Evolutionary conservation across 1,140 invertebrate genomes (phyloP).

Genomic region (Drosophila micromelanica): DNA sequence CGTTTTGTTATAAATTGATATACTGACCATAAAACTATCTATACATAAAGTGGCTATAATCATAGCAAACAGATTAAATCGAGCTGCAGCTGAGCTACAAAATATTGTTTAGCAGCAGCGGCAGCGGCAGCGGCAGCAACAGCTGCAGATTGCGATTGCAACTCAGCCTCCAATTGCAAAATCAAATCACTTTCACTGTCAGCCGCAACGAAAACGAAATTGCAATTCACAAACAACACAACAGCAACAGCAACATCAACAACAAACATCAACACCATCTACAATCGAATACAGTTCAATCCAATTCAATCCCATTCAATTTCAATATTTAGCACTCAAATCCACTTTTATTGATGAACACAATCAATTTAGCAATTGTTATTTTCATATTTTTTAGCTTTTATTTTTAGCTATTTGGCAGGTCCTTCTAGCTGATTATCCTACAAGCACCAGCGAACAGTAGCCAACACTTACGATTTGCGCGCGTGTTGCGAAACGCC

Average conservation of each 20-base stretch:
- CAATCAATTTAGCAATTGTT: conserved; percentile 46
- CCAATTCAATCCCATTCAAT: conserved; percentile 26
- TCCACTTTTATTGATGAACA: conserved; percentile 32
- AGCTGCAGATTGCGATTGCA: conserved; percentile 26
- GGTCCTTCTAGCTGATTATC: conserved; percentile 48
- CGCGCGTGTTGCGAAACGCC: conserved; percentile 30
- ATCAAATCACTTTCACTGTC: conserved; percentile 84
- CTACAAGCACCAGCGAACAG: conserved; percentile 45
- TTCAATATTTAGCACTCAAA: conserved; percentile 43
- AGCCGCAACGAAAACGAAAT: conserved; percentile 54
- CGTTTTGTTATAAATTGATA: conserved; percentile 35
- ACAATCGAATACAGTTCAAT: conserved; percentile 34
- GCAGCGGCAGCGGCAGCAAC: conserved; percentile 18
- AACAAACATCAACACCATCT: conserved; percentile 23
- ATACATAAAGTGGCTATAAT: conserved; percentile 53
- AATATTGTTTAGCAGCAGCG: conserved; percentile 55
- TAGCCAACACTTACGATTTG: conserved; percentile 40
- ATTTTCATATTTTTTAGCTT: conserved; percentile 21
- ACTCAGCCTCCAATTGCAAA: conserved; percentile 74
- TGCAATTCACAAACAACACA: conserved; percentile 35
- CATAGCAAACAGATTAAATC: conserved; percentile 55
- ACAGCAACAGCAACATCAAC: conserved; percentile 23
- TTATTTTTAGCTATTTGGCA: conserved; percentile 10
- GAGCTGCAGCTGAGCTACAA: conserved; percentile 33
- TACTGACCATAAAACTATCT: conserved; percentile 23